Base-by-base conservation (phyloP, 2,797 vertebrate genomes). In the Phrynocephalus guinanensis region DNA sequence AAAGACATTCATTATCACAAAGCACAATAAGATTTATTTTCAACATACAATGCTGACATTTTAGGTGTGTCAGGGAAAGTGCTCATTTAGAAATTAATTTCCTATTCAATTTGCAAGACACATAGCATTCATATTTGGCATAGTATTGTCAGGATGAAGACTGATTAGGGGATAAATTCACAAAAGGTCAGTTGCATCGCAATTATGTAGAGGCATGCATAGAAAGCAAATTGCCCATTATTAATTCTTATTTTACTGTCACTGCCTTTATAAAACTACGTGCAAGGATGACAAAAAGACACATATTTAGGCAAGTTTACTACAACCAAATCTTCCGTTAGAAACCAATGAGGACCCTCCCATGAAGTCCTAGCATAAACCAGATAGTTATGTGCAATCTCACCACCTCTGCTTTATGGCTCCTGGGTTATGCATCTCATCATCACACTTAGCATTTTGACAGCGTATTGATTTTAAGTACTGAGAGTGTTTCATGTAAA, bases 11-110 rank as follows among this genome's bases (percentile, higher is more conserved):
- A 90, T 82, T 87, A 87, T 68, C 5, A 0, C 10, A 85, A 91
- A 30, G 79, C 30, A 85, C 44, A 90, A 93, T 89, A 13, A 0
- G 0, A 20, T 72, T 90, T 70, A 78, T 79, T 52, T 91, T 82
- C 91, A 80, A 79, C 26, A 75, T 77, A 56, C 83, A 88, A 91
- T 92, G 90, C 1, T 44, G 88, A 88, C 28, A 79, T 85, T 82
- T 83, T 4, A 3, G 52, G 44, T 66, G 73, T 76, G 30, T 1
- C 5, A 6, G 30, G 3, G 5, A 67, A 85, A 82, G n/a, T 20
- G 52, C 86, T 86, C 84, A 88, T 80, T 79, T 81, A 91, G 88
- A 91, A 24, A 81, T 76, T 67, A 80, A 75, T 85, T 85, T 85
- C 56, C 82, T 79, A 50, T 72, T 88, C n/a, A 67, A 67, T 85